These are phyloP conservation scores for Mesembrinibis cayennensis DNA, from an alignment of 2,113 vertebrate species.

Conservation along the genomic window DNA sequence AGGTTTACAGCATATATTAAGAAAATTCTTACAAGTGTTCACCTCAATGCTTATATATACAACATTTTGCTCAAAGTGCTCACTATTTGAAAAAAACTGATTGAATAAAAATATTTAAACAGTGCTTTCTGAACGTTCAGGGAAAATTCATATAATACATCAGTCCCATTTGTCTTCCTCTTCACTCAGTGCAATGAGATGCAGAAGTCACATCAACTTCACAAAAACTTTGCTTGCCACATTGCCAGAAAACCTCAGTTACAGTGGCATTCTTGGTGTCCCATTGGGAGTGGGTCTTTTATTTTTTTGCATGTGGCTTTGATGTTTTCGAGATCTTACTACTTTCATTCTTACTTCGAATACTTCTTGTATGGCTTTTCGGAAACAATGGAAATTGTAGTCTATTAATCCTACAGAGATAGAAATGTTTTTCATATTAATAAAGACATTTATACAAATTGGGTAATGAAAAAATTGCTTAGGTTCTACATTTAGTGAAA, in stretches of 20 bases:
- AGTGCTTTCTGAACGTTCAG: slow-evolving; percentile 60
- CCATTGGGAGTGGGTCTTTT: slow-evolving; percentile 82
- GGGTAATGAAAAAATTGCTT: neutral
- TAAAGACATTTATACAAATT: neutral
- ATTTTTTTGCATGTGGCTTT: slow-evolving; percentile 83
- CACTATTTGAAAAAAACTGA: slow-evolving; percentile 71
- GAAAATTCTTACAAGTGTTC: slow-evolving; percentile 72
- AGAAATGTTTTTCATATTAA: slow-evolving; percentile 28
- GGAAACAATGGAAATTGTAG: slow-evolving; percentile 98
- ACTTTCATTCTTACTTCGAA: slow-evolving; percentile 92
- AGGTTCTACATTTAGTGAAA: neutral
- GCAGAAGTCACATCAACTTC: slow-evolving; percentile 38
- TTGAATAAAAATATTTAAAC: slow-evolving; percentile 67
- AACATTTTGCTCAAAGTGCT: slow-evolving; percentile 78
- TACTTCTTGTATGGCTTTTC: slow-evolving; percentile 95
- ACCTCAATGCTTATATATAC: slow-evolving; percentile 71
- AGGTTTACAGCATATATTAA: slow-evolving; percentile 73
- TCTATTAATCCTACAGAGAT: slow-evolving; percentile 86
- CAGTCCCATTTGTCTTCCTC: slow-evolving; percentile 34
- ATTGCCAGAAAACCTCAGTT: slow-evolving; percentile 23
- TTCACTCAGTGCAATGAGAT: slow-evolving; percentile 54
- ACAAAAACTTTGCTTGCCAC: slow-evolving; percentile 9
- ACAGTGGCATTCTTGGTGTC: slow-evolving; percentile 71
- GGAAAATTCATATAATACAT: slow-evolving; percentile 32
- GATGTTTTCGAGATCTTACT: slow-evolving; percentile 86